A percentile compares a stretch with the other conserved stretches of the same genome.
These are phyloP conservation scores for Balaenoptera acutorostrata DNA, from an alignment of 2,113 vertebrate genomes.

Conservation along the genomic window DNA sequence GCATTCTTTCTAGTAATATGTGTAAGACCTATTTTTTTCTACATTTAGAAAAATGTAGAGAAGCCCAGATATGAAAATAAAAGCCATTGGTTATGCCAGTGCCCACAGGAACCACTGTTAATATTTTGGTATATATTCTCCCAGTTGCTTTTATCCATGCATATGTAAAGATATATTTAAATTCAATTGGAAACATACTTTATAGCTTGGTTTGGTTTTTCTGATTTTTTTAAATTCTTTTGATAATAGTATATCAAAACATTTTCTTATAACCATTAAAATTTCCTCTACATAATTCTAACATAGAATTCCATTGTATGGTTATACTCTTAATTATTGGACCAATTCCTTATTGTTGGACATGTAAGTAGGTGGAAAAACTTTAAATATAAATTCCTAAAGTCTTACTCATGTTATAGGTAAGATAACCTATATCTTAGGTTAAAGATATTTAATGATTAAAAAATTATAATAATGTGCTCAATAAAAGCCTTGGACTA, in stretches of 20 bases:
- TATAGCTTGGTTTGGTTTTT: neutral
- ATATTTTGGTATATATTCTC: neutral
- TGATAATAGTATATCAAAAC: neutral
- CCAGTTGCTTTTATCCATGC: conserved; percentile 3
- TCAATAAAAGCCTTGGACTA: conserved; percentile 30
- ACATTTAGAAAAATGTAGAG: neutral
- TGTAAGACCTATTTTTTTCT: neutral
- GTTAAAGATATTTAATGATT: neutral
- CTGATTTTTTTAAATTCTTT: neutral
- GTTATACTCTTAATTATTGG: neutral
- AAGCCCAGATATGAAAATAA: neutral
- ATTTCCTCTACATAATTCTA: conserved; percentile 23
- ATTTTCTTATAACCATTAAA: conserved; percentile 16
- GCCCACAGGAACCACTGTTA: neutral
- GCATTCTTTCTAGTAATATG: neutral
- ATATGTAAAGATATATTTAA: neutral
- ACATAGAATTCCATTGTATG: neutral
- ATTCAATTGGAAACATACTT: neutral
- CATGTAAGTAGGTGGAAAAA: conserved; percentile 25
- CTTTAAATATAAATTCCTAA: conserved; percentile 2
- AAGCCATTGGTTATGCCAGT: neutral
- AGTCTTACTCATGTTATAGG: neutral
- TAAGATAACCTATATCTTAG: too few species aligned
- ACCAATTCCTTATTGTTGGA: neutral
- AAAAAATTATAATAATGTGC: neutral